Evolutionary conservation across 2,888 invertebrate species (phyloP).

Genomic region (Erebia ligea): DNA sequence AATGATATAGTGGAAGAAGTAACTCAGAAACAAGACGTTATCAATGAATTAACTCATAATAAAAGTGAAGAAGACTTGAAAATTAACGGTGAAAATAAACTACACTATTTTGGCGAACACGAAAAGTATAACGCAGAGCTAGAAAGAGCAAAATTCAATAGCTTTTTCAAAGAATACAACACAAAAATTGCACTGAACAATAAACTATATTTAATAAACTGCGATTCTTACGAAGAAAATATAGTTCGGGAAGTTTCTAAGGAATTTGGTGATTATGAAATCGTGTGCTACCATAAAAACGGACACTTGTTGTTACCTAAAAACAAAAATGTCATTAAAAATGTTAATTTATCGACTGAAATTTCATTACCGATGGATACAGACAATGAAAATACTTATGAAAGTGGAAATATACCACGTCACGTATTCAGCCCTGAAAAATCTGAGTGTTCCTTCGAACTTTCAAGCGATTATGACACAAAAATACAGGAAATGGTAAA

Average conservation of each 20-base stretch:
- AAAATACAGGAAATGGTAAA: conserved; percentile 75
- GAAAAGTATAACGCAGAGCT: conserved; percentile 68
- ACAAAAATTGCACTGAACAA: conserved; percentile 44
- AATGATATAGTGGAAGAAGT: neutral
- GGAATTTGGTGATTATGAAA: conserved; percentile 61
- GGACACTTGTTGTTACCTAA: conserved; percentile 63
- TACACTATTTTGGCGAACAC: conserved; percentile 66
- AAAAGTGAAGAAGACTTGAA: conserved; percentile 28
- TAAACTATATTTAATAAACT: conserved; percentile 69
- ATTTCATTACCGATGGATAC: conserved; percentile 61
- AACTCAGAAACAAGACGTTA: conserved; percentile 2
- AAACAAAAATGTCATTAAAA: conserved; percentile 57
- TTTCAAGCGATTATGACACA: conserved; percentile 72
- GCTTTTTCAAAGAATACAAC: conserved; percentile 57
- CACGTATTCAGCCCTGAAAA: conserved; percentile 69
- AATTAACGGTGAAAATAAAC: conserved; percentile 45
- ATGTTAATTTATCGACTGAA: conserved; percentile 62
- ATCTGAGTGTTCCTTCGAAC: conserved; percentile 75
- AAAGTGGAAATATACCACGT: conserved; percentile 25
- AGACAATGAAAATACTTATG: conserved; percentile 41
- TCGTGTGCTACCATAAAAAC: conserved; percentile 69
- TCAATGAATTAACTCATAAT: conserved; percentile 46
- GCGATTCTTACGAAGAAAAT: conserved; percentile 68
- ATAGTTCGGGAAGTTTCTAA: conserved; percentile 61
- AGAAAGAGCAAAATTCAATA: conserved; percentile 59